Percentiles rank a stretch among this genome's conserved stretches.
These are phyloP conservation scores for Phaetusa simplex DNA, from an alignment of 2,113 vertebrate species.

Conservation along the genomic window DNA sequence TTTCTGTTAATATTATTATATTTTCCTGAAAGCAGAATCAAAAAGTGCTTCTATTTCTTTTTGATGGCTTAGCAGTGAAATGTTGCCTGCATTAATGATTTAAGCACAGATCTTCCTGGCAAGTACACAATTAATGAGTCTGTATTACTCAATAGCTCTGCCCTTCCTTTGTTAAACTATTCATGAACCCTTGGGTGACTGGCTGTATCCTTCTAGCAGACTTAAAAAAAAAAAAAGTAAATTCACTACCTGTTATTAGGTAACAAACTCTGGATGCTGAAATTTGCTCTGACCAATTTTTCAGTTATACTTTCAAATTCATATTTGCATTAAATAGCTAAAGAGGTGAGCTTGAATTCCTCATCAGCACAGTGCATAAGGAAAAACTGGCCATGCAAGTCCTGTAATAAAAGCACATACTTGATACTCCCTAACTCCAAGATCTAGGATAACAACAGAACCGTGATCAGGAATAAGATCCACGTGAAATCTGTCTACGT, in stretches of 20 bases:
- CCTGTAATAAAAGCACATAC: conserved; percentile 77
- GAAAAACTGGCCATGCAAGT: conserved; percentile 28
- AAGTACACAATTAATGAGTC: conserved; percentile 91
- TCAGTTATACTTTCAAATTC: conserved; percentile 7
- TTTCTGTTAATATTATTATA: conserved; percentile 51
- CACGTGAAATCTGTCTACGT: conserved; percentile 78
- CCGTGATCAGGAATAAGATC: conserved; percentile 76
- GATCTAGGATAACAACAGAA: conserved; percentile 77
- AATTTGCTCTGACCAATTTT: conserved; percentile 45
- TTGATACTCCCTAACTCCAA: conserved; percentile 78
- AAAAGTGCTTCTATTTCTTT: conserved; percentile 59
- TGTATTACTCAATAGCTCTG: conserved; percentile 89
- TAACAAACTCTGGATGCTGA: conserved; percentile 45
- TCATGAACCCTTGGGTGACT: conserved; percentile 88
- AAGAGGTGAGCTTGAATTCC: conserved; percentile 27
- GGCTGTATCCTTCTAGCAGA: conserved; percentile 57
- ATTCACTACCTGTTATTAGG: conserved; percentile 30
- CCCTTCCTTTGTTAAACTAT: conserved; percentile 84
- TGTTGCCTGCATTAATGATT: conserved; percentile 91
- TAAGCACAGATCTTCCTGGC: conserved; percentile 84
- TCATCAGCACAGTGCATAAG: conserved; percentile 28
- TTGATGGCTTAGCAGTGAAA: conserved; percentile 75
- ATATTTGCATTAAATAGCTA: neutral
- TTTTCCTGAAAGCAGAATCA: conserved; percentile 70
- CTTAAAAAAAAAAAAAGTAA: conserved; percentile 13